A percentile compares a stretch with the other conserved stretches of the same genome.
phyloP scores from a whole-genome alignment of 1,140 invertebrate genomes.

The Cyclina sinensis region DNA sequence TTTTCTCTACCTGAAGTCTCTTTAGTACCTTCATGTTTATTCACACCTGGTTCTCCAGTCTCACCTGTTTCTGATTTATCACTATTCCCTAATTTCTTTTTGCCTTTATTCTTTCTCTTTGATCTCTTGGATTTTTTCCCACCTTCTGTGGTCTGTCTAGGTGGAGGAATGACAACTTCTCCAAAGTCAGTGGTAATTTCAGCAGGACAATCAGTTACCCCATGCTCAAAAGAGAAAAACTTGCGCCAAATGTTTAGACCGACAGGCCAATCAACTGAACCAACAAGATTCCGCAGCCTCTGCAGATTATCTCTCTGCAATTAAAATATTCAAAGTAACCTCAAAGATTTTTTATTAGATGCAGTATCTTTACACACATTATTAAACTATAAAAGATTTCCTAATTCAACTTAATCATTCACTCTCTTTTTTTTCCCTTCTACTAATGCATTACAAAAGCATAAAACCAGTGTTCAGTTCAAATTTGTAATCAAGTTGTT shows the following conservation, averaged over 20 bases:
- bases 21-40: too few relatives aligned
- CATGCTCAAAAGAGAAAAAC: conserved; percentile 84
- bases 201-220: conserved; percentile 76
- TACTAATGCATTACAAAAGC: too few relatives aligned
- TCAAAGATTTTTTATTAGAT: too few relatives aligned
- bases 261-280: conserved; percentile 86
- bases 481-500: too few relatives aligned
- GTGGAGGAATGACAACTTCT: conserved; percentile 56
- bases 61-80: not conserved
- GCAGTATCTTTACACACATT: too few relatives aligned
- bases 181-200: conserved; percentile 74
- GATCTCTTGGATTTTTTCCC: conserved; percentile 66
- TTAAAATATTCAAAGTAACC: conserved; percentile 57
- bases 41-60: not conserved
- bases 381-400: too few relatives aligned
- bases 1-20: not conserved
- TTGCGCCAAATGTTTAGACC: conserved; percentile 87
- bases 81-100: not conserved
- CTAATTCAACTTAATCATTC: too few relatives aligned
- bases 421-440: too few relatives aligned
- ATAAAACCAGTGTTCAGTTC: too few relatives aligned
- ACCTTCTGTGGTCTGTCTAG: conserved; percentile 24
- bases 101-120: conserved; percentile 77
- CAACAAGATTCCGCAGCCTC: conserved; percentile 84
- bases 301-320: conserved; percentile 85